phyloP scores from a whole-genome alignment of 2,113 vertebrate species.

The Blennius ocellaris region DNA sequence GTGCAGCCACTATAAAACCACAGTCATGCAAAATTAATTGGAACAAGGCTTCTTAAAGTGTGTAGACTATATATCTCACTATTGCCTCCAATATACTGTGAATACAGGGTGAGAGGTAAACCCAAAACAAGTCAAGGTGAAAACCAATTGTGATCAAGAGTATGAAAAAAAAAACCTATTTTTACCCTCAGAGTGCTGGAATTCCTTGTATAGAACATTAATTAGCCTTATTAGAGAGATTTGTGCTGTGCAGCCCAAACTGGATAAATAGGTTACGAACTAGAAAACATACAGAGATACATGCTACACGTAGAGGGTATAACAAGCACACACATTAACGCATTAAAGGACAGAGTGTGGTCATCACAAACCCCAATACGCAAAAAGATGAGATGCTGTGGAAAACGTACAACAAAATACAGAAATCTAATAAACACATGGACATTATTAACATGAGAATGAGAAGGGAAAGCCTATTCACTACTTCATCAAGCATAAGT shows the following conservation, averaged over 20 bases:
- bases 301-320: constrained; percentile 3
- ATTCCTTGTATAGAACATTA: background rate
- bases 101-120: background rate
- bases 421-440: too few relatives aligned
- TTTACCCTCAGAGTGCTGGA: background rate
- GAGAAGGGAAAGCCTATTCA: too few relatives aligned
- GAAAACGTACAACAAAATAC: too few relatives aligned
- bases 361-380: constrained; percentile 4
- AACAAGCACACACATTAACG: constrained; percentile 6
- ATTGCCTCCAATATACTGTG: background rate
- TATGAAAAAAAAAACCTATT: background rate
- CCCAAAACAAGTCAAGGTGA: background rate
- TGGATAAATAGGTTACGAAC: constrained; percentile 21
- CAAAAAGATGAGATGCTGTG: background rate
- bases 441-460: too few relatives aligned
- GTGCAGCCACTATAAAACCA: constrained; percentile 6
- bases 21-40: constrained; percentile 38
- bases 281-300: constrained; percentile 11
- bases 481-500: too few relatives aligned
- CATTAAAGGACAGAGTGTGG: background rate
- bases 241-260: constrained; percentile 11
- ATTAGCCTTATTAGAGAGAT: background rate
- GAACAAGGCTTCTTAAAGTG: constrained; percentile 27
- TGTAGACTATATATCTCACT: background rate
- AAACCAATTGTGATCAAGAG: constrained; percentile 8